Base-by-base conservation (phyloP, 1,140 invertebrate species). In the Drosophila sproati region DNA sequence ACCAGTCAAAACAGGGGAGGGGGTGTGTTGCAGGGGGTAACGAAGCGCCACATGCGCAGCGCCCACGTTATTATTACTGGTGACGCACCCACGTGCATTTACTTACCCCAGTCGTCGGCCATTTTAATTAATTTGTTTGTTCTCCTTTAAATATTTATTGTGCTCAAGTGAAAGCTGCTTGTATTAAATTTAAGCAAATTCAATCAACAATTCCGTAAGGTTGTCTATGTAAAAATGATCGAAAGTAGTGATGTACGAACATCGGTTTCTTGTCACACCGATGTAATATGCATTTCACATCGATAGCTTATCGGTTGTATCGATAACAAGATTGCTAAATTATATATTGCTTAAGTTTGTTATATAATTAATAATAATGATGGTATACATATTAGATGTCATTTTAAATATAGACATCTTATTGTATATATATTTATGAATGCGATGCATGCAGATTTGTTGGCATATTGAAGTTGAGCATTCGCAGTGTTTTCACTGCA, bases 61-160 rank as follows among this genome's bases (percentile, higher is more conserved):
- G 74, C 88, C 81, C 81, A 86, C 78, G 81, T 79, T 86, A 70
- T 51, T 75, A 20, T 52, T 57, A 57, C 55, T 62, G 59, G 77
- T 87, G 83, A 82, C 82, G 78, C 82, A 88, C 50, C 45, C 68
- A 63, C 67, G 71, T 81, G 76, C 64, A 91, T 87, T 87, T 78
- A 91, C 89, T 87, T 78, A 92, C 91, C 91, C 91, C 91, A 92
- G 71, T 92, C 91, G 71, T 92, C 91, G 67, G 91, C 87, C 91
- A 92, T 92, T 68, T 76, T 62, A 20, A 56, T 54, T 20, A 35
- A 66, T 73, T 48, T 69, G 39, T 45, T 61, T 45, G 47, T 51
- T 35, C 61, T 32, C 35, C 41, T 47, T 20, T 52, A 20, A 20
- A 20, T 20, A 48, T 56, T n/a, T 41, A 5, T 78, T 89, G 70